Evolutionary conservation across 2,797 vertebrate genomes (phyloP).

Genomic region (Cichlasoma orientale): DNA sequence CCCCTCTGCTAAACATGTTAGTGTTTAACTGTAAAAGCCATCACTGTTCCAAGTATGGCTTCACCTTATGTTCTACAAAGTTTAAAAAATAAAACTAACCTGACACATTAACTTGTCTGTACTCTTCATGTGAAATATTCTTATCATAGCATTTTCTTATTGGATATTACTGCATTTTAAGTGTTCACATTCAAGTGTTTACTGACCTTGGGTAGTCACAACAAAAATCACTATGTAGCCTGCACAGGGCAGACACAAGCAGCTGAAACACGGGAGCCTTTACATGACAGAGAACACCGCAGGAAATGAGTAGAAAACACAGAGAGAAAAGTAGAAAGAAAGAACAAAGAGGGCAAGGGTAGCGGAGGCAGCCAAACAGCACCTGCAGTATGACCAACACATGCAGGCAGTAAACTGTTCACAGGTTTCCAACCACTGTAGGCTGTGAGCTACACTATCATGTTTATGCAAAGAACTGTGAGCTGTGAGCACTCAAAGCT

Average conservation of each 20-base stretch:
- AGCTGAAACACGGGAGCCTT: neutral
- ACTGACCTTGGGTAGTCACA: neutral
- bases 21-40: neutral
- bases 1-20: neutral
- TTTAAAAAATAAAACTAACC: neutral
- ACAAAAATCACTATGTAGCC: neutral
- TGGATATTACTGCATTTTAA: neutral
- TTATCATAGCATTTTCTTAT: neutral
- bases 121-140: neutral
- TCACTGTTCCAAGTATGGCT: neutral
- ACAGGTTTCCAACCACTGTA: neutral
- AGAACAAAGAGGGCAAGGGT: neutral
- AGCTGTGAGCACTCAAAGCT: neutral
- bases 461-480: neutral
- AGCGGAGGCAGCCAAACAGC: fast-evolving
- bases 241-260: neutral
- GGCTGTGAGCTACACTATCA: neutral
- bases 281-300: fast-evolving
- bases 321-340: neutral
- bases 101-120: neutral
- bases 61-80: neutral
- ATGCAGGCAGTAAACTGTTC: neutral
- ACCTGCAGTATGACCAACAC: neutral
- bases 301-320: neutral
- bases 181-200: neutral